Conservation (phyloP, 1,140 invertebrate species). For the Pseudomyrmex cubaensis region DNA sequence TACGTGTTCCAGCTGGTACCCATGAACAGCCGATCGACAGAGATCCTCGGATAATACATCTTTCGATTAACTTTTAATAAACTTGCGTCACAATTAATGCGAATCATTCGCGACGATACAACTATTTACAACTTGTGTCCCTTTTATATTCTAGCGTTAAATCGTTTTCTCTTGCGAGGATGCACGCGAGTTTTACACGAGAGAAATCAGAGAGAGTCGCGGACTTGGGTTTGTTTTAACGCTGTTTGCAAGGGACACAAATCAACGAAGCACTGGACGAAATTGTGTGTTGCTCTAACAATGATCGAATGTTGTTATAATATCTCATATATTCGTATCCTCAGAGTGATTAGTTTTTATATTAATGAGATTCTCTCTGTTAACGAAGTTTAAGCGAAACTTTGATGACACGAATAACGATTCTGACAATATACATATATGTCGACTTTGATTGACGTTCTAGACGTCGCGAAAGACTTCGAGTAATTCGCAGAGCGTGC, state of each 20-base stretch:
- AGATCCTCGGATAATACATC: not conserved
- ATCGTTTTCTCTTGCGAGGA: not conserved
- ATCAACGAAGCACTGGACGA: not conserved
- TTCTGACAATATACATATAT: not conserved
- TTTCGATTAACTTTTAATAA: slow-evolving; percentile 1
- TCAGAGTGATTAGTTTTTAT: not conserved
- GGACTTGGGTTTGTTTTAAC: not conserved
- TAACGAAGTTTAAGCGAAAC: not conserved
- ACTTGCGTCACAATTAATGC: not conserved
- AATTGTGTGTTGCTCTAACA: not conserved
- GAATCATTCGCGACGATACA: not conserved
- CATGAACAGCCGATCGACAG: slow-evolving; percentile 66
- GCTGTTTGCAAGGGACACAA: slow-evolving; percentile 1
- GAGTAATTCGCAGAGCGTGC: not conserved
- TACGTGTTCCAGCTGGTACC: slow-evolving; percentile 74
- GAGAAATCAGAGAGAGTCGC: not conserved
- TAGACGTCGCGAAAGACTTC: not conserved
- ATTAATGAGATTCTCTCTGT: not conserved
- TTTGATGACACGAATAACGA: not conserved
- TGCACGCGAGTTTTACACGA: not conserved
- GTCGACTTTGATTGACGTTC: not conserved
- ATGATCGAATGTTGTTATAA: not conserved
- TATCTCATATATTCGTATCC: not conserved
- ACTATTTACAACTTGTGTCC: not conserved
- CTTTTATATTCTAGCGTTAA: slow-evolving; percentile 13